Evolutionary conservation across 2,888 invertebrate genomes (phyloP), one percentile per base, ranked within the genome.

Genomic region (Troides helena): DNA sequence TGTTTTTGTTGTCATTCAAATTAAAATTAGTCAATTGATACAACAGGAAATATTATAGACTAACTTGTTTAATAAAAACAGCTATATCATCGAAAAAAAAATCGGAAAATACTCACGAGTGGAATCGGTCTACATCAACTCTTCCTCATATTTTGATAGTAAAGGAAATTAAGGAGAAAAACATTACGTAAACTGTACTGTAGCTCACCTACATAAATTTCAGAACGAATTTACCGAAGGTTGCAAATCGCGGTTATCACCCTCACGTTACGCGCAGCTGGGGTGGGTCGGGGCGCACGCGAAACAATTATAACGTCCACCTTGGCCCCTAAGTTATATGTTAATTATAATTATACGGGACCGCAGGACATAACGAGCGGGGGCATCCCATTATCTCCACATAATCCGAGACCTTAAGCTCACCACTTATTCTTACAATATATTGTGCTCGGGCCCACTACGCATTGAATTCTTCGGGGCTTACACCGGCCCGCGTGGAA

Each of bases 381-480:
- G 50, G 12, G 53, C 62, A 60, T 57, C 68, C 72, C 70, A 72
- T 74, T 76, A 72, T 72, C 71, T 65, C 60, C 6, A 65, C 62
- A 70, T 75, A 75, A 76, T 76, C 76, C 72, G 57, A 71, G 67
- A 65, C 67, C 67, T 56, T 76, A 74, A 75, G 74, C 71, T 62
- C 65, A 65, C 73, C 73, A 74, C 71, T 75, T 71, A 72, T 74
- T 75, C 59, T 69, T 64, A 68, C 70, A 69, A 72, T 65, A 73
- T 70, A 73, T 71, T 73, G 67, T 72, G 64, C 53, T 2, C 71
- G 70, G 43, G 72, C 53, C 67, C 14, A 2, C 71, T 68, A 30
- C 64, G 71, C 71, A 74, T 71, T 71, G 68, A 72, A 71, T 71
- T 63, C 72, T 62, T 65, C 65, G 12, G 46, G 23, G 58, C 65